These are phyloP conservation scores for Endomychus coccineus DNA, from an alignment of 2,888 invertebrate species.

Conservation along the genomic window DNA sequence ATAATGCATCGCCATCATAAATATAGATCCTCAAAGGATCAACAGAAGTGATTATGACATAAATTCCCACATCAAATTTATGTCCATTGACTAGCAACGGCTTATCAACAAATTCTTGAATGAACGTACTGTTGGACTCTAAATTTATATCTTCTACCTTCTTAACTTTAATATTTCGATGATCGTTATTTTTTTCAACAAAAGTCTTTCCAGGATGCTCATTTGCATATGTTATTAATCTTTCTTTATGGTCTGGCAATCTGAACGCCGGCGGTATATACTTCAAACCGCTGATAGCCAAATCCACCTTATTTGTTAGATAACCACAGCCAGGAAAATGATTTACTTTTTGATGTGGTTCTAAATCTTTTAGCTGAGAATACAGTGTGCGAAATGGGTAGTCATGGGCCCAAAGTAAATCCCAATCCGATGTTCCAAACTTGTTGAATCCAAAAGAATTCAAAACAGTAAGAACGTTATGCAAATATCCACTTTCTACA, in stretches of 20 bases:
- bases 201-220: conserved; percentile 65
- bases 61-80: conserved; percentile 96
- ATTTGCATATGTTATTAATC: conserved; percentile 60
- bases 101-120: conserved; percentile 84
- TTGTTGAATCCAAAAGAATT: conserved; percentile 66
- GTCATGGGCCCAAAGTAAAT: conserved; percentile 89
- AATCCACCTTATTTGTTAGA: conserved; percentile 85
- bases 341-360: conserved; percentile 74
- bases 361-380: conserved; percentile 50
- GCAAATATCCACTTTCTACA: conserved; percentile 61
- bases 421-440: conserved; percentile 59
- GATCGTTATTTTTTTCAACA: conserved; percentile 88
- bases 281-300: conserved; percentile 70
- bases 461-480: conserved; percentile 75
- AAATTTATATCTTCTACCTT: conserved; percentile 67
- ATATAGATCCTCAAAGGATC: conserved; percentile 84
- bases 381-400: conserved; percentile 70
- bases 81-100: conserved; percentile 87
- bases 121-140: conserved; percentile 64
- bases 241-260: conserved; percentile 66
- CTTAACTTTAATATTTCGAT: conserved; percentile 76
- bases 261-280: conserved; percentile 85
- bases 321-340: conserved; percentile 92
- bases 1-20: conserved; percentile 81
- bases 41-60: conserved; percentile 83